phyloP scores from a whole-genome alignment of 2,888 invertebrate species.

The Lasioglossum zephyrum region DNA sequence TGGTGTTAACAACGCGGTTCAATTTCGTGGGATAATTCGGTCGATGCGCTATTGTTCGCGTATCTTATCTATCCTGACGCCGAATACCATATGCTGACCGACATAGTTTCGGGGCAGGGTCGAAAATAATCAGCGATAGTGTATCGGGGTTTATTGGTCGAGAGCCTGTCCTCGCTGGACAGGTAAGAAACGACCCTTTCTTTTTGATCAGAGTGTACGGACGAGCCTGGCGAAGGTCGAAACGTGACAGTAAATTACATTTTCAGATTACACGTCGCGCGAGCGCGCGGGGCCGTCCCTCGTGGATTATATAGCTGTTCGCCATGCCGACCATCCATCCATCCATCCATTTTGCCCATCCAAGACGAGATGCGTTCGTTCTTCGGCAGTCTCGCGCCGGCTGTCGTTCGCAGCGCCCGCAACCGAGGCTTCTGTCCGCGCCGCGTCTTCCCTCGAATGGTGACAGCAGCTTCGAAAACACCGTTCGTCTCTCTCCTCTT shows the following conservation, averaged over 20 bases:
- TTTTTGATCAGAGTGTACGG: background rate
- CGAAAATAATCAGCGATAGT: conserved; percentile 1
- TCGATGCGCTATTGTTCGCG: conserved; percentile 18
- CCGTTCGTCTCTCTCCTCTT: background rate
- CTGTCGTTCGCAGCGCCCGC: conserved; percentile 68
- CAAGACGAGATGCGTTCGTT: conserved; percentile 62
- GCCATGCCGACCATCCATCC: conserved; percentile 51
- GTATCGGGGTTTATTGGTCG: background rate
- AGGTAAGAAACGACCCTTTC: background rate
- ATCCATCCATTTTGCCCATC: conserved; percentile 63
- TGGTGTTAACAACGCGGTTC: conserved; percentile 20
- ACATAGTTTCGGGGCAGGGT: background rate
- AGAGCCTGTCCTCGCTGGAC: background rate
- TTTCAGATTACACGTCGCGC: conserved; percentile 3
- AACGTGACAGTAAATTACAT: conserved; percentile 20
- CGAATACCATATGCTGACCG: conserved; percentile 33
- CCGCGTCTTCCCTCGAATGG: background rate
- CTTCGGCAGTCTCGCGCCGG: conserved; percentile 53
- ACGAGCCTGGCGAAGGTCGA: background rate
- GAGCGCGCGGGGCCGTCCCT: background rate
- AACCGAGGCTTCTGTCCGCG: conserved; percentile 10
- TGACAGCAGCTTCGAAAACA: background rate
- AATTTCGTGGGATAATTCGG: conserved; percentile 34
- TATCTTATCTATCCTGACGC: conserved; percentile 42
- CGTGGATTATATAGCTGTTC: conserved; percentile 2